Evolutionary conservation across 2,888 invertebrate genomes (phyloP), one percentile per base, ranked within the genome.

Genomic region (Cremastobaeus sp.): DNA sequence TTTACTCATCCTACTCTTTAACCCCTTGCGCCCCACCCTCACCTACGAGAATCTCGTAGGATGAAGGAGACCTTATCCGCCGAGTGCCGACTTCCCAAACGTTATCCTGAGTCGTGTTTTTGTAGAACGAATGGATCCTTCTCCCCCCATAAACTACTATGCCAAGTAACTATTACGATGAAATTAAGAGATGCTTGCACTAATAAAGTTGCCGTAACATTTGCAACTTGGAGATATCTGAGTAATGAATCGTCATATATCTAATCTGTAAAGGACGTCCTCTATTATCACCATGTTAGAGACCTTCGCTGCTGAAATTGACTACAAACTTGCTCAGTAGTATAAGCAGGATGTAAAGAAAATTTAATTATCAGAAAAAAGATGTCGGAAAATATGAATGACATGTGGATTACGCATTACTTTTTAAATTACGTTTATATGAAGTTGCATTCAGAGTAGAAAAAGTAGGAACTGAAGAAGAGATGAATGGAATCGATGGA

Each of bases 101-200:
- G 59, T 59, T 74, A 69, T 65, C 74, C 70, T 43, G 55, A 66
- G 59, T 54, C 65, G 25, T 74, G 74, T 74, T 74, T 74, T 74
- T 66, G 60, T 52, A 66, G 70, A 70, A 74, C 65, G 70, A 74
- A 74, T 74, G 74, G 65, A 47, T 59, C 70, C 60, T 54, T 43
- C 74, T 65, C 55, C 54, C 45, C 48, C 65, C 55, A 47, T 74
- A 65, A 74, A 74, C 59, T 57, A 70, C 32, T 48, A 41, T n/a
- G 60, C 52, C 41, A 72, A 65, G 73, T 59, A 74, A 75, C 76
- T 74, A 62, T 69, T 77, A 76, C 59, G 77, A 77, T 74, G 76
- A 78, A 78, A 78, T 81, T 79, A 80, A 78, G 78, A 76, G 77
- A 77, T 74, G 68, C 69, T 66, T 50, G 57, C 32, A 41, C 64